Evolutionary conservation across 2,888 invertebrate genomes (phyloP).

Genomic region (Drosophila lacicola): DNA sequence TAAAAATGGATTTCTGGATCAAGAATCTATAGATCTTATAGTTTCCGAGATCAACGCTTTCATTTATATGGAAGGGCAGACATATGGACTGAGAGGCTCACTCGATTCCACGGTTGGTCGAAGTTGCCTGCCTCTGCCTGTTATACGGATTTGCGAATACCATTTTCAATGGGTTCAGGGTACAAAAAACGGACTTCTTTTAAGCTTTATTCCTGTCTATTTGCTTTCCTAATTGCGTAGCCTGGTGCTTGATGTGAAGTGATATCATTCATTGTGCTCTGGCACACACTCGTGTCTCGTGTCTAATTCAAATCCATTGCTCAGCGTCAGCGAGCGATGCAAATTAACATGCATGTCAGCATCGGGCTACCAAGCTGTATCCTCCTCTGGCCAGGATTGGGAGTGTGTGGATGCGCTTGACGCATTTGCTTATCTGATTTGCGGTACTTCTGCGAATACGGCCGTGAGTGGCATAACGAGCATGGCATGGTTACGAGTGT

Average conservation of each 20-base stretch:
- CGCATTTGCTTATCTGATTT: constrained; percentile 56
- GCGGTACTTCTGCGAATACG: constrained; percentile 20
- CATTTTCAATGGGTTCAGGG: too few relatives aligned
- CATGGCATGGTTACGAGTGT: constrained; percentile 13
- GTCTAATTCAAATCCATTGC: not conserved
- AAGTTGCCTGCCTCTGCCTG: too few relatives aligned
- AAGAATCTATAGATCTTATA: too few relatives aligned
- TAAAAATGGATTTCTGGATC: too few relatives aligned
- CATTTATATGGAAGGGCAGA: too few relatives aligned
- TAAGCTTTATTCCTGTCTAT: not conserved
- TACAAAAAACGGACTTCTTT: too few relatives aligned
- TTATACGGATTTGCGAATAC: too few relatives aligned
- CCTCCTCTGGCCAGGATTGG: not conserved
- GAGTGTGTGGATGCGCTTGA: constrained; percentile 46
- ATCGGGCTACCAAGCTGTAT: constrained; percentile 3
- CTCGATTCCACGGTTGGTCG: too few relatives aligned
- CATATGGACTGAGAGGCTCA: too few relatives aligned
- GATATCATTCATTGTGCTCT: not conserved
- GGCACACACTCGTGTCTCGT: not conserved
- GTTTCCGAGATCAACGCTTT: too few relatives aligned
- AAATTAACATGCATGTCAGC: constrained; percentile 45
- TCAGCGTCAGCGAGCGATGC: constrained; percentile 18
- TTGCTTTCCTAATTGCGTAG: not conserved
- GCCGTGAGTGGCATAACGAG: constrained; percentile 19
- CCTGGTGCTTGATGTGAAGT: not conserved